Base-by-base conservation (phyloP, 2,888 invertebrate species). In the Catocala fraxini region DNA sequence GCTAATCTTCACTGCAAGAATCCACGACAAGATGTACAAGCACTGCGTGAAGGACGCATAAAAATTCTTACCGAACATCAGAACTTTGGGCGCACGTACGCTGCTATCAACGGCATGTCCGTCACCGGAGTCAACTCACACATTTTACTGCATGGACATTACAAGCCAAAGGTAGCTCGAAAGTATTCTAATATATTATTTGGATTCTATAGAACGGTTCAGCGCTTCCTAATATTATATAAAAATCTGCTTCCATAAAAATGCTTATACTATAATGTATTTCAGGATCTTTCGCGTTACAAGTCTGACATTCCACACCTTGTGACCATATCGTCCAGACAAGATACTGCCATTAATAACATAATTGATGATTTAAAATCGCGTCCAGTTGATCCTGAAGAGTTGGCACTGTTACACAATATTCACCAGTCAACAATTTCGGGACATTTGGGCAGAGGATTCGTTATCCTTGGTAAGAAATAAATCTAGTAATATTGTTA, bases 1-100 rank as follows among this genome's bases (percentile, higher is more conserved):
- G 95, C 96, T 0, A 97, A 97, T 84, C 90, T 97, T 34, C 96
- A 97, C 83, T 97, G 91, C 81, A 90, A 93, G 0, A 88, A 82
- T 1, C 96, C 97, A 0, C 88, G 94, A 4, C 84, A 86, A 47
- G 94, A 92, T 35, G 79, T 95, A 0, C 85, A 87, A 35, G 93
- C 93, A 10, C 76, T 96, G 9, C 83, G 86, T 0, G 93, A 95
- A 0, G 95, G 95, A 0, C 87, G 91, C 63, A 85, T 95, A 46
- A 79, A 93, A 75, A 94, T 97, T n/a, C 94, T 97, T 4, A 93
- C 94, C 0, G 96, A 94, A 66, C 90, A 86, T 88, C 94, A 78
- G 61, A 89, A 77, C 0, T 96, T 96, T 91, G 83, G 91, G 7
- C 95, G 96, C 42, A 95, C 84, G 0, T 89, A 82, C 57, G 71